Evolutionary conservation across 1,140 invertebrate genomes (phyloP), one percentile per base, ranked within the genome.

Genomic region (Bombus sylvicola): DNA sequence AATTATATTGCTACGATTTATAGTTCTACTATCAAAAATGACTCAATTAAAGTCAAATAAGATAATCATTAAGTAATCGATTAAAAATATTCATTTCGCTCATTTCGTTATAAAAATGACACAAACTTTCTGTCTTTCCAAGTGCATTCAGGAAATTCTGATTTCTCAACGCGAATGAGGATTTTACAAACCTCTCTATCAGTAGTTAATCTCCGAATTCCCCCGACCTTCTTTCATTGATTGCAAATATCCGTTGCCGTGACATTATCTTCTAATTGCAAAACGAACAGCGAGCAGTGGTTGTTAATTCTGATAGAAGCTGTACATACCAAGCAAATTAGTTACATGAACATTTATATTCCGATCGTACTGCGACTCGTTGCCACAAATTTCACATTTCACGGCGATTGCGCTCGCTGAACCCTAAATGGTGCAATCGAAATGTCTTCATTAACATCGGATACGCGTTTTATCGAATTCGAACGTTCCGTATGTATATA

Each of bases 321-420:
- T 62, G 41, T 73, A 37, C 79, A 73, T 81, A 43, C 68, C 68
- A 81, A 81, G 31, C 18, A 28, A 43, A 81, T 81, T 39, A 57
- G 28, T 72, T 72, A 72, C 66, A 37, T 12, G 79, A 39, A 73
- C 47, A 59, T 73, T 73, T 71, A 34, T 81, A 81, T 81, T 81
- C 79, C 53, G 22, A 10, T 53, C 47, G 34, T 59, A 37, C 3
- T 5, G 22, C 12, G 47, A 31, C 31, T 59, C 53, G 47, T 72
- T 39, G 68, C 79, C 66, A 10, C 68, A 39, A 73, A 81, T 59
- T 37, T 72, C 47, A 47, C 15, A 12, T 72, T 72, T 41, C 37
- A 37, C 13, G 28, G 37, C 28, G 71, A 74, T 64, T 64, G 57
- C 53, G 31, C 64, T 57, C 47, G 18, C 10, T 18, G 64, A 37